These are phyloP conservation scores for Drosophila longiperda DNA, from an alignment of 2,888 invertebrate species.

Conservation along the genomic window DNA sequence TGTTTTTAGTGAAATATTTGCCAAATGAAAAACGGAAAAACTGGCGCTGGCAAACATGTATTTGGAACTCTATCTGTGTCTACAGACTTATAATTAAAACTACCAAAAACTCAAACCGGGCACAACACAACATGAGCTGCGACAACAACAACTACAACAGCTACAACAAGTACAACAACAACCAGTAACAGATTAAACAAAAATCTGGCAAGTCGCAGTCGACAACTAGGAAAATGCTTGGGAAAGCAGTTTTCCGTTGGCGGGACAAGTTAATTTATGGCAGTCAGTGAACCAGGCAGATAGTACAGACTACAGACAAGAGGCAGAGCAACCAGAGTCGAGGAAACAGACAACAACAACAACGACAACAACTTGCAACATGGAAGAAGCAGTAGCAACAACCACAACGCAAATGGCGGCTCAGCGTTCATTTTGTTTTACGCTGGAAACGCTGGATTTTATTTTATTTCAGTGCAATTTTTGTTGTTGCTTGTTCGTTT, in stretches of 20 bases:
- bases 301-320: constrained; percentile 41
- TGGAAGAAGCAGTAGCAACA: not conserved
- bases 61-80: constrained; percentile 15
- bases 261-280: constrained; percentile 78
- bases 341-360: constrained; percentile 20
- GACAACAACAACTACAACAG: constrained; percentile 7
- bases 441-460: constrained; percentile 59
- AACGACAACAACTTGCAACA: constrained; percentile 5
- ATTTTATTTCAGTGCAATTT: constrained; percentile 32
- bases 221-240: constrained; percentile 54
- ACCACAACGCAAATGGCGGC: constrained; percentile 61
- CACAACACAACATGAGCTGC: constrained; percentile 5
- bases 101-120: constrained; percentile 31
- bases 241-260: constrained; percentile 55
- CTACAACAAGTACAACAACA: constrained; percentile 9
- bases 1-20: not conserved
- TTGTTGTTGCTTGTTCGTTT: not conserved
- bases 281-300: constrained; percentile 74
- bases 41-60: constrained; percentile 30
- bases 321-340: constrained; percentile 7
- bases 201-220: constrained; percentile 61
- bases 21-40: not conserved
- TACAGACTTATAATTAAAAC: constrained; percentile 53
- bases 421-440: constrained; percentile 45
- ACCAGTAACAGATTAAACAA: constrained; percentile 59